phyloP scores from a whole-genome alignment of 2,797 vertebrate genomes.

The Enteromius paludinosus region DNA sequence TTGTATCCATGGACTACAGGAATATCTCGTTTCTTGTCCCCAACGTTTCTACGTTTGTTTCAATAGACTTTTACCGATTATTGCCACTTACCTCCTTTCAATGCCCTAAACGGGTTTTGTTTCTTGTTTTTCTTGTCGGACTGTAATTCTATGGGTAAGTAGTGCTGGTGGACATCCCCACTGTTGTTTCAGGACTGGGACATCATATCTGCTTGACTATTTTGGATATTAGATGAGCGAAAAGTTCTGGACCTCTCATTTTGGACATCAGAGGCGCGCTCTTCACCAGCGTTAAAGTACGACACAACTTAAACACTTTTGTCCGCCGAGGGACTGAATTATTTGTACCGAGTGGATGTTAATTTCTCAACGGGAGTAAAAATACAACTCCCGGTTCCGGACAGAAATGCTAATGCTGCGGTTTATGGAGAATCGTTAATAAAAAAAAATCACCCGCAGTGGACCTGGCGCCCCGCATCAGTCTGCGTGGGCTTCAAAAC shows the following conservation, averaged over 20 bases:
- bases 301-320: conserved; percentile 10
- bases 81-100: background rate
- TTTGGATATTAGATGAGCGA: background rate
- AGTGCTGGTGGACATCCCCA: conserved; percentile 12
- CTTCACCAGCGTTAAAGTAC: background rate
- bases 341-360: background rate
- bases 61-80: background rate
- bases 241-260: conserved; percentile 5
- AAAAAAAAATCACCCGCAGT: conserved; percentile 20
- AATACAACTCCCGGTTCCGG: background rate
- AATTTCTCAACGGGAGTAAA: conserved; percentile 7
- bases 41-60: background rate
- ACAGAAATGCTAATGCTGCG: conserved; percentile 32
- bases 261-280: background rate
- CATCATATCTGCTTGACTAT: background rate
- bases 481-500: conserved; percentile 9
- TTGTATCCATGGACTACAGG: conserved; percentile 9
- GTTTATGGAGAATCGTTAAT: background rate
- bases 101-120: background rate
- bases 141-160: background rate
- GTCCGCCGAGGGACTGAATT: background rate
- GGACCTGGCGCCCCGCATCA: conserved; percentile 32
- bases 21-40: conserved; percentile 1
- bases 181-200: conserved; percentile 17
- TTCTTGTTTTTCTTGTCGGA: background rate